Conservation (phyloP, 2,797 vertebrate species). For the Xerus rutilus region DNA sequence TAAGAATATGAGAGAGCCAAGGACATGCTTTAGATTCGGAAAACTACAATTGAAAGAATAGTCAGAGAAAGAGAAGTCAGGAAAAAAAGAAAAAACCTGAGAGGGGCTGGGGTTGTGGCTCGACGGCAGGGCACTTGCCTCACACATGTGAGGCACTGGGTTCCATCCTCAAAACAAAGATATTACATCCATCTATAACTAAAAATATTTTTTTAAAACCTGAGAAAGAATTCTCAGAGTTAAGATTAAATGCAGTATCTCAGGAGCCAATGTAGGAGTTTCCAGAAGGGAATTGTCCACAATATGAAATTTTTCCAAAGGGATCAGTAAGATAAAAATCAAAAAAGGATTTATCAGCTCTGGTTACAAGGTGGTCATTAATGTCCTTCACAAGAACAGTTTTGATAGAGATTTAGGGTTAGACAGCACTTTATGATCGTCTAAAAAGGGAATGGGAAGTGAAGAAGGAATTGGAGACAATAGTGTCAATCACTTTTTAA, state of each 20-base stretch:
- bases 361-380: not conserved
- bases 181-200: no score
- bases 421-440: not conserved
- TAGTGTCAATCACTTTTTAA: not conserved
- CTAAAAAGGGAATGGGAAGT: not conserved
- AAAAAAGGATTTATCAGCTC: not conserved
- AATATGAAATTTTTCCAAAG: not conserved
- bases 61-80: not conserved
- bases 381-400: not conserved
- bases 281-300: not conserved
- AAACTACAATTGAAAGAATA: not conserved
- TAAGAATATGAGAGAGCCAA: not conserved
- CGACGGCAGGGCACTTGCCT: no score
- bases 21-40: not conserved
- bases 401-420: not conserved
- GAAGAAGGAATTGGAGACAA: not conserved
- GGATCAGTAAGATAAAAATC: conserved; percentile 30
- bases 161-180: no score
- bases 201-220: not conserved
- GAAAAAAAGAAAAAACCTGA: not conserved
- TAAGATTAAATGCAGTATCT: not conserved
- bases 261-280: not conserved
- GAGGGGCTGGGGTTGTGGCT: no score
- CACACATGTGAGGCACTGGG: no score
- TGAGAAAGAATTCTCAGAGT: not conserved